Evolutionary conservation across 2,797 vertebrate species (phyloP), one percentile per base, ranked within the genome.

Genomic region (Gymnoscopelus braueri): DNA sequence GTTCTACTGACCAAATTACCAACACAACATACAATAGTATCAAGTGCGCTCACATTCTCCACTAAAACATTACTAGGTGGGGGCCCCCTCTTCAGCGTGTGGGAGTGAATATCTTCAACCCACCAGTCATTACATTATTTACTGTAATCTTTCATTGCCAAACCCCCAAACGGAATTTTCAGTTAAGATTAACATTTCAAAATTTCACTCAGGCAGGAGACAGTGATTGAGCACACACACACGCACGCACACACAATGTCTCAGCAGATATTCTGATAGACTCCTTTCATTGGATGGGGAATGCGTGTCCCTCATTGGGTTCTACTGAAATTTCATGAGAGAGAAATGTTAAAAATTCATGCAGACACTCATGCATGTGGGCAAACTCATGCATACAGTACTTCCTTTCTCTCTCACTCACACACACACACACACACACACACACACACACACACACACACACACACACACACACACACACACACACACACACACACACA

Each of bases 301-400:
- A 71, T 55, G 62, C 49, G 51, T 51, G 57, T 11, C 26, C 69
- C 23, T 44, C 32, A 77, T 65, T 71, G 71, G 63, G 52, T 75
- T 63, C 15, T 71, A 56, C 23, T 69, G 69, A 74, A 63, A 60
- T 67, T 63, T 58, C 29, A 75, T 71, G 53, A 63, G 6, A 71
- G 44, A 56, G 3, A 68, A 56, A 76, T 85, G 55, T 74, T 83
- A 72, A 76, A 75, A 75, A 59, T 24, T 39, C 35, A 5, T 39
- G 48, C 32, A 49, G 14, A n/a, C 24, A 57, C 32, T n/a, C 52
- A 56, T 54, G 52, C 52, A 13, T 10, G 15, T 13, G 57, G 9
- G 44, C 63, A 65, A 32, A 44, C 32, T n/a, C 5, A 44, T 13
- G 51, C 11, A 23, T 44, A 19, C 19, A 64, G 32, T 24, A 26